Percentiles rank a stretch among this genome's conserved stretches.
Conservation (phyloP, 1,140 invertebrate species). For the Callitettix versicolor region DNA sequence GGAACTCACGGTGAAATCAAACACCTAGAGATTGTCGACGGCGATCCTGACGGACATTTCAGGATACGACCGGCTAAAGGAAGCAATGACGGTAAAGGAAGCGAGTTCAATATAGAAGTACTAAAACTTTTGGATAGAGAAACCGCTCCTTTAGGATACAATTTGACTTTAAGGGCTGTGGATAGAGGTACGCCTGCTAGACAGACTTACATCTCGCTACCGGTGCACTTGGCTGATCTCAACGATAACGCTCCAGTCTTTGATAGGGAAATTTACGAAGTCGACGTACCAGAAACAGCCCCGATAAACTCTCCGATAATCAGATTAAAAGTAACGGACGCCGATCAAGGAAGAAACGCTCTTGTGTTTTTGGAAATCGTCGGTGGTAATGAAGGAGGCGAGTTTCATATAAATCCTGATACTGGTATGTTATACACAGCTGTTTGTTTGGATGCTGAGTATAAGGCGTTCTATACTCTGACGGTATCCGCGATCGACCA, state of each 20-base stretch:
- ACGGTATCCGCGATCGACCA: conserved; percentile 85
- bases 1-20: conserved; percentile 76
- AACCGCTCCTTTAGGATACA: conserved; percentile 64
- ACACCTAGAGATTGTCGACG: conserved; percentile 74
- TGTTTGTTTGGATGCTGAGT: conserved; percentile 76
- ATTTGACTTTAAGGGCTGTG: conserved; percentile 71
- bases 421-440: conserved; percentile 84
- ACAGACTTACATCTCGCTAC: conserved; percentile 61
- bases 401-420: conserved; percentile 76
- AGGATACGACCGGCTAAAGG: conserved; percentile 47
- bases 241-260: conserved; percentile 84
- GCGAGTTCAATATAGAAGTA: conserved; percentile 67
- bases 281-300: conserved; percentile 75
- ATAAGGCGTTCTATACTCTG: conserved; percentile 75
- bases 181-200: conserved; percentile 72
- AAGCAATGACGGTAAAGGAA: conserved; percentile 33
- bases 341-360: conserved; percentile 70
- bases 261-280: conserved; percentile 76
- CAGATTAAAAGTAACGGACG: conserved; percentile 73
- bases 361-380: conserved; percentile 80
- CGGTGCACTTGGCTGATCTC: conserved; percentile 64
- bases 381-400: conserved; percentile 79
- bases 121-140: conserved; percentile 66
- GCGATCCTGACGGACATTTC: conserved; percentile 80
- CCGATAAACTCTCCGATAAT: conserved; percentile 82